Base-by-base conservation (phyloP, 2,113 vertebrate species). In the Narcine bancroftii region DNA sequence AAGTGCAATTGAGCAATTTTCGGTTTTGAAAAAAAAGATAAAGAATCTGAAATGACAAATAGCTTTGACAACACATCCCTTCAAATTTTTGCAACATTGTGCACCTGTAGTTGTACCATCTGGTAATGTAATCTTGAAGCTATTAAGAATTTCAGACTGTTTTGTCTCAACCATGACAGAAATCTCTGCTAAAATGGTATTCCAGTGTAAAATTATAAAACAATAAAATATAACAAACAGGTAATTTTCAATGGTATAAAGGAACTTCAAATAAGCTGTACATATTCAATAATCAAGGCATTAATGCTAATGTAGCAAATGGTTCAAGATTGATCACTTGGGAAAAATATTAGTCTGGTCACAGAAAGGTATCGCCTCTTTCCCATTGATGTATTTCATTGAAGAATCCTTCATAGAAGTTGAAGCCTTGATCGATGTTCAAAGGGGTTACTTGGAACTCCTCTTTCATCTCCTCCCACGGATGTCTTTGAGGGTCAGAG, bases 311-410 rank as follows among this genome's bases (percentile, higher is more conserved):
- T 91, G 89, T 91, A 91, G 89, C 89, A 91, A 91, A 91, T 91
- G 89, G 26, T 91, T 91, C 63, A 91, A 66, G 89, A 69, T 91
- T 91, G 63, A 69, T 69, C 89, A 26, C 42, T 66, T 66, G 56
- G 71, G 92, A 6, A 53, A 36, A 11, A 2, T 24, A 69, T 69
- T 69, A 75, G n/a, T 50, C 19, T 77, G 77, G 93, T 97, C 95
- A 97, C 95, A 96, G 94, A 83, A 95, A 96, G 76, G 94, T 93
- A 92, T 97, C 96, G 29, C 93, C 95, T 93, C 94, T 93, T 79
- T 97, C 96, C 96, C 96, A 97, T 3, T 95, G 95, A 93, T 96
- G 96, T 93, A 96, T 95, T 93, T 97, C 97, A 3, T 95, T 94
- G 92, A 97, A 96, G 94, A 97, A 96, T 92, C 96, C 95, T 92